phyloP scores from a whole-genome alignment of 2,797 vertebrate species.

The Anguilla pacifica region DNA sequence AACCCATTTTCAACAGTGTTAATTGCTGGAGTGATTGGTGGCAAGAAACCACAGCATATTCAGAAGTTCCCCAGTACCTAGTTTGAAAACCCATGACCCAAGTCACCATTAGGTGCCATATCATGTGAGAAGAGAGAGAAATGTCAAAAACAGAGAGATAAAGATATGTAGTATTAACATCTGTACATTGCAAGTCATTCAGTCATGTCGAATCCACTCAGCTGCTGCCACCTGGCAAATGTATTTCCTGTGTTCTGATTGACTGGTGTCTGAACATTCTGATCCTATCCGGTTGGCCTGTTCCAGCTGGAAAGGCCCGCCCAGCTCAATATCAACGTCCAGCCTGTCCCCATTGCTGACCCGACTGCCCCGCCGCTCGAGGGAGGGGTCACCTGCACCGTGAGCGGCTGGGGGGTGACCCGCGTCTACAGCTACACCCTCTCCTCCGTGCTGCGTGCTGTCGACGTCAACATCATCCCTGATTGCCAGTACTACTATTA shows the following conservation, averaged over 20 bases:
- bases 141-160: no score
- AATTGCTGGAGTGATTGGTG: no score
- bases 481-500: constrained; percentile 72
- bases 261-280: neutral
- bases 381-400: constrained; percentile 55
- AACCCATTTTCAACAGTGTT: no score
- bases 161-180: no score
- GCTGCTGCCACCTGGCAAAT: neutral
- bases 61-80: no score
- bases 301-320: constrained; percentile 67
- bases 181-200: no score
- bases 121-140: no score
- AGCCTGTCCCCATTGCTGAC: constrained; percentile 51
- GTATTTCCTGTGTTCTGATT: neutral
- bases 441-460: constrained; percentile 66
- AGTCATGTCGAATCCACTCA: neutral
- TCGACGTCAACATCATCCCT: constrained; percentile 66
- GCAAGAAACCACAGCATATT: no score
- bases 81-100: no score
- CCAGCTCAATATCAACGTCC: constrained; percentile 50
- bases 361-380: constrained; percentile 19
- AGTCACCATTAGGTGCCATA: no score
- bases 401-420: constrained; percentile 79
- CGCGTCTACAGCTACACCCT: constrained; percentile 60
- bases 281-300: neutral